A percentile compares a stretch with the other conserved stretches of the same genome.
phyloP scores from a whole-genome alignment of 2,113 vertebrate genomes.

The Sinocyclocheilus rhinocerous region DNA sequence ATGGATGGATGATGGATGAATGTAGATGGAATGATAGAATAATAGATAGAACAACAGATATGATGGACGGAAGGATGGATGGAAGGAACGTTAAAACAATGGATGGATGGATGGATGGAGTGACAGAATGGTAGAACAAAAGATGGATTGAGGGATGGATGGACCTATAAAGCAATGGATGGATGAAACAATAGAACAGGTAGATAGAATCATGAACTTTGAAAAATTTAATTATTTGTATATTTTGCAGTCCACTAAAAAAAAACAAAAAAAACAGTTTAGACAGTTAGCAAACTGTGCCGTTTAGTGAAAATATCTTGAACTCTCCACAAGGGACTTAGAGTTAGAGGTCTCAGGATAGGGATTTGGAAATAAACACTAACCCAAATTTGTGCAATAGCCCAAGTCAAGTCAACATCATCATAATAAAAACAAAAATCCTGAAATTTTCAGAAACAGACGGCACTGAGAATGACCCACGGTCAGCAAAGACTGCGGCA shows the following conservation, averaged over 20 bases:
- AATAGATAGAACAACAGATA: too few relatives aligned
- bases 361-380: not conserved
- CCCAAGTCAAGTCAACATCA: not conserved
- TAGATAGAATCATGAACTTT: not conserved
- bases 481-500: not conserved
- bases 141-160: not conserved
- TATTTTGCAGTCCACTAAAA: not conserved
- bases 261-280: not conserved
- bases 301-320: not conserved
- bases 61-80: not conserved
- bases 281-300: not conserved
- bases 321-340: not conserved
- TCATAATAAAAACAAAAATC: not conserved
- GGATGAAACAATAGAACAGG: not conserved
- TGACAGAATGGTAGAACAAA: not conserved
- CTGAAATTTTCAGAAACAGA: not conserved
- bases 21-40: not conserved
- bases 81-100: not conserved
- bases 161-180: not conserved
- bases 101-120: not conserved
- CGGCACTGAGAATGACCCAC: not conserved
- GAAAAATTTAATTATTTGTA: not conserved
- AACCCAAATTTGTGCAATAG: not conserved
- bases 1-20: not conserved
- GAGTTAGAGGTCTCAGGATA: not conserved